These are phyloP conservation scores for Ficedula albicollis DNA, from an alignment of 2,797 vertebrate species.

Conservation along the genomic window DNA sequence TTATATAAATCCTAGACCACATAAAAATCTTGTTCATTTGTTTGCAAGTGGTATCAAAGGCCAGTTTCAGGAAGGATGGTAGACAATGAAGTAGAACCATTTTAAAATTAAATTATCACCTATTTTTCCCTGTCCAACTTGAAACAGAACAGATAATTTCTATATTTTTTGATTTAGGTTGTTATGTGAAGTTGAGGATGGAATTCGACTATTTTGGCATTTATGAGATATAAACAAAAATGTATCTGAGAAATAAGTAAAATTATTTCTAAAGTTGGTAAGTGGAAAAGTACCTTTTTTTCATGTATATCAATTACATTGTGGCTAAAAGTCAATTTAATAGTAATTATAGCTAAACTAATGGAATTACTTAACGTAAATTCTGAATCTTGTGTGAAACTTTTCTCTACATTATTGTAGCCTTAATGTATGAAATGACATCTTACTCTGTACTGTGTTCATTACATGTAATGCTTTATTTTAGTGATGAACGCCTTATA, in stretches of 20 bases:
- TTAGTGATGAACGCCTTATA: not conserved
- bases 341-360: constrained; percentile 59
- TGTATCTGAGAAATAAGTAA: not conserved
- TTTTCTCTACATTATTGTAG: constrained; percentile 37
- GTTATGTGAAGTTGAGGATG: not conserved
- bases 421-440: constrained; percentile 59
- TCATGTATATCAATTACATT: constrained; percentile 48
- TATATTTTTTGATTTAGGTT: not conserved
- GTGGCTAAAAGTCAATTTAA: constrained; percentile 55
- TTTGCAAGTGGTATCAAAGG: not conserved
- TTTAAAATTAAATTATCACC: not conserved
- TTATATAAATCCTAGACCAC: not conserved
- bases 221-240: not conserved
- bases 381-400: constrained; percentile 50
- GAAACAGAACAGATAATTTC: not conserved
- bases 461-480: constrained; percentile 47
- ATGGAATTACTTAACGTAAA: constrained; percentile 56
- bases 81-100: not conserved
- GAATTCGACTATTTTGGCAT: constrained; percentile 15
- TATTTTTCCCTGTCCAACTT: not conserved
- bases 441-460: constrained; percentile 60
- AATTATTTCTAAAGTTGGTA: constrained; percentile 35
- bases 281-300: constrained; percentile 43
- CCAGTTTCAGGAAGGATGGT: not conserved
- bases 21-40: not conserved